Conservation (phyloP, 1,140 invertebrate species). For the Papilio machaon region DNA sequence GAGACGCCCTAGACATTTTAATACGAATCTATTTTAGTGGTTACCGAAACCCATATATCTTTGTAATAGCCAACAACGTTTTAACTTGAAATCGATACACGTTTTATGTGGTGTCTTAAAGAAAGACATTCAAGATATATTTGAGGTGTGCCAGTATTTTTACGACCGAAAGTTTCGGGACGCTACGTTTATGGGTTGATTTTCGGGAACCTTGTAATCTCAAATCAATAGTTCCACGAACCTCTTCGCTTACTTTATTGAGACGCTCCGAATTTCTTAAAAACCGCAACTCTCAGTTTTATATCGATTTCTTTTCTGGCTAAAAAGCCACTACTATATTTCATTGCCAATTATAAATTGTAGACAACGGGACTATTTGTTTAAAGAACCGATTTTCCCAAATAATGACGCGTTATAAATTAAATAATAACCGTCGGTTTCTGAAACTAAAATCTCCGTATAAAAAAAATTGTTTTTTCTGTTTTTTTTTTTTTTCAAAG, state of each 20-base stretch:
- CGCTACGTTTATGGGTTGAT: slow-evolving; percentile 10
- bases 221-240: slow-evolving; percentile 29
- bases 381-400: too few relatives aligned
- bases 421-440: too few relatives aligned
- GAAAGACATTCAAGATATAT: slow-evolving; percentile 13
- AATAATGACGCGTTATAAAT: too few relatives aligned
- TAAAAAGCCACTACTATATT: slow-evolving; percentile 24
- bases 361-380: too few relatives aligned
- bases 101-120: slow-evolving; percentile 6
- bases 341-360: too few relatives aligned
- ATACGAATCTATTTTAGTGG: slow-evolving; percentile 12
- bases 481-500: too few relatives aligned
- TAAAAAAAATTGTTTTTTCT: too few relatives aligned
- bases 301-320: slow-evolving; percentile 50
- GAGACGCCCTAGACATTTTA: not conserved
- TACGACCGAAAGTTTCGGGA: slow-evolving; percentile 17
- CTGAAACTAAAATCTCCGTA: too few relatives aligned
- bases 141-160: slow-evolving; percentile 21
- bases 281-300: slow-evolving; percentile 50
- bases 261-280: slow-evolving; percentile 45
- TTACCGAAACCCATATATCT: not conserved
- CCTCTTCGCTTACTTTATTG: slow-evolving; percentile 12
- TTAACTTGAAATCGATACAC: slow-evolving; percentile 8
- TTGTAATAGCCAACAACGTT: not conserved
- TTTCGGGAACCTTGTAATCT: slow-evolving; percentile 24